Percentiles rank a stretch among this genome's conserved stretches.
These are phyloP conservation scores for Timandra comae DNA, from an alignment of 2,888 invertebrate genomes.

Conservation along the genomic window DNA sequence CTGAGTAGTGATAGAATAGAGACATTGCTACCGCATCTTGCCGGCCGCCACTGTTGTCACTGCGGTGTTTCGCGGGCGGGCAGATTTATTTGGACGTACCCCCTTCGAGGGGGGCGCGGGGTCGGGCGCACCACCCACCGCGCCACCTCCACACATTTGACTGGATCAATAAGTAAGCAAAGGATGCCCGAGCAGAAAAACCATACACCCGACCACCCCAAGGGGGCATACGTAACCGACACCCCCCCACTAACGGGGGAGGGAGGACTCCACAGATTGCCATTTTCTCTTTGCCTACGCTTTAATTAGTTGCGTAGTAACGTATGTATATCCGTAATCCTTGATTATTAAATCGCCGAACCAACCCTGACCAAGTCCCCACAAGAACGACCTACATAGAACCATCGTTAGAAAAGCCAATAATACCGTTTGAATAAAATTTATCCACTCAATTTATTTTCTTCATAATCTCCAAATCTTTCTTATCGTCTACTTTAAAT, in stretches of 20 bases:
- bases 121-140: constrained; percentile 68
- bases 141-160: constrained; percentile 78
- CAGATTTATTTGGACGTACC: constrained; percentile 78
- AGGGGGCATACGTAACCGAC: constrained; percentile 78
- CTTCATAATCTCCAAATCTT: not conserved
- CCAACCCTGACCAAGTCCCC: constrained; percentile 9
- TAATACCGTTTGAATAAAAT: too few species aligned
- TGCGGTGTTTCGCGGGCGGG: constrained; percentile 77
- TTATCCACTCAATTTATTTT: too few species aligned
- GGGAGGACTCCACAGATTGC: constrained; percentile 75
- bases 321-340: constrained; percentile 72
- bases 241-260: constrained; percentile 74
- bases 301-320: constrained; percentile 78
- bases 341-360: constrained; percentile 58
- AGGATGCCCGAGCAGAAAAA: constrained; percentile 79
- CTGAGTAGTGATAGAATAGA: constrained; percentile 33
- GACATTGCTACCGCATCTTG: constrained; percentile 73
- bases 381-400: too few species aligned
- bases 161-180: constrained; percentile 79
- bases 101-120: constrained; percentile 59
- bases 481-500: not conserved
- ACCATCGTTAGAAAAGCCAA: too few species aligned
- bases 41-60: constrained; percentile 72
- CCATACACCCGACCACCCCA: constrained; percentile 76
- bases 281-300: constrained; percentile 78